Evolutionary conservation across 2,113 vertebrate genomes (phyloP).

Genomic region (human): GRCh38 chr1:56576001-56576500

Average conservation of each 20-base stretch:
- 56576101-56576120: conserved; percentile 68
- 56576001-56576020: neutral
- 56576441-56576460: conserved; percentile 77
- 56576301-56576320: conserved; percentile 84
- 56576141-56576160: conserved; percentile 64
- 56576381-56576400: conserved; percentile 84
- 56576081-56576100: conserved; percentile 5
- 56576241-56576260: conserved; percentile 81
- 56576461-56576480: conserved; percentile 79
- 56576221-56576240: conserved; percentile 77
- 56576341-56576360: conserved; percentile 80
- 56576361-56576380: conserved; percentile 81
- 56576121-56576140: conserved; percentile 68
- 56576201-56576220: conserved; percentile 80
- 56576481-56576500: conserved; percentile 33
- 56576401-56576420: conserved; percentile 83
- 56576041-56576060: neutral
- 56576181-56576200: conserved; percentile 77
- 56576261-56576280: conserved; percentile 80
- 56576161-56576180: conserved; percentile 65
- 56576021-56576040: neutral
- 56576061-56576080: conserved; percentile 1
- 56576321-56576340: conserved; percentile 85
- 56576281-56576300: conserved; percentile 83
- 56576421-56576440: conserved; percentile 79